Conservation (phyloP, 2,113 vertebrate species). For the Caloenas nicobarica region DNA sequence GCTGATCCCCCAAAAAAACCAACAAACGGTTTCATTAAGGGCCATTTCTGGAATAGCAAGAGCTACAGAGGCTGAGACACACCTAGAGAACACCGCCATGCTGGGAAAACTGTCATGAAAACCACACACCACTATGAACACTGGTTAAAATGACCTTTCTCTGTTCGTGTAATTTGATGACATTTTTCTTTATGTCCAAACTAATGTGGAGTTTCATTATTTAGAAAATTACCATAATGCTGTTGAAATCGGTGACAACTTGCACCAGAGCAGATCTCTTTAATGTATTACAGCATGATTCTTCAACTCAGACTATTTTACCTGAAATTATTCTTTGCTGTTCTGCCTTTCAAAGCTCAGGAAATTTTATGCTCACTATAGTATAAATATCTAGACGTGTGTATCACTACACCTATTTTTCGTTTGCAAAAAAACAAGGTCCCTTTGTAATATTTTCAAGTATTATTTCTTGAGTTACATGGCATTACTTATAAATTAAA, state of each 20-base stretch:
- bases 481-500: constrained; percentile 54
- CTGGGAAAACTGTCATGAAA: background rate
- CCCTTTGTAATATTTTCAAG: constrained; percentile 17
- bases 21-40: background rate
- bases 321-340: background rate
- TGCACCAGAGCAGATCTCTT: background rate
- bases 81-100: background rate
- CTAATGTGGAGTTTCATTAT: background rate
- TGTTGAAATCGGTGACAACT: background rate
- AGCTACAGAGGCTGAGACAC: background rate
- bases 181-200: too few species aligned
- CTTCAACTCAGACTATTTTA: background rate
- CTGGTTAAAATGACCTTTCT: background rate
- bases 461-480: constrained; percentile 34
- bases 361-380: background rate
- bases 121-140: background rate
- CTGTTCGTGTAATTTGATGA: too few species aligned
- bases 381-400: background rate
- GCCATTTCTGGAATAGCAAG: background rate
- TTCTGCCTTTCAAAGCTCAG: background rate
- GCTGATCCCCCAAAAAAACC: background rate
- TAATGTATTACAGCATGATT: background rate
- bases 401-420: background rate
- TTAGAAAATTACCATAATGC: background rate
- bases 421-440: background rate